Conservation (phyloP, 2,797 vertebrate genomes). For the Threskiornis aethiopicus region DNA sequence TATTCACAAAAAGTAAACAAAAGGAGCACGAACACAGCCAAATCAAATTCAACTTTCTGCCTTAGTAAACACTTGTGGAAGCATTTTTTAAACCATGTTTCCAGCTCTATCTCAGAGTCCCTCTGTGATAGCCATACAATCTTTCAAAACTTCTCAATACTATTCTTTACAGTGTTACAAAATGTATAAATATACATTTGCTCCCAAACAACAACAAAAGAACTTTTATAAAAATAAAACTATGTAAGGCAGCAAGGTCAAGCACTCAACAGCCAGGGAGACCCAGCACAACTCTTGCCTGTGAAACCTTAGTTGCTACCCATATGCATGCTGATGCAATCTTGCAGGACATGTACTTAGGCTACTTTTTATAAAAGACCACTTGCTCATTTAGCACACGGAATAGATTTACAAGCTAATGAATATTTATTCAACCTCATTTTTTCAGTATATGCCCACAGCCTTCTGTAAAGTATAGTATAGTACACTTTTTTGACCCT, state of each 20-base stretch:
- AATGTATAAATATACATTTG: neutral
- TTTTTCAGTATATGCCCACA: neutral
- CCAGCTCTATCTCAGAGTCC: neutral
- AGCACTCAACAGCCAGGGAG: neutral
- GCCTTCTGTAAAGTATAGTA: neutral
- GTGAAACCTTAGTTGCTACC: neutral
- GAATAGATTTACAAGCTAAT: neutral
- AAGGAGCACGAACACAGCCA: neutral
- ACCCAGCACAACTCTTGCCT: neutral
- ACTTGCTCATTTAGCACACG: neutral
- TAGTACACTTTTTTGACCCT: neutral
- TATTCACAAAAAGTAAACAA: conserved; percentile 15
- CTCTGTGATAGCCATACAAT: neutral
- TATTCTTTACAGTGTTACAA: neutral
- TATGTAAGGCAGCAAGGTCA: neutral
- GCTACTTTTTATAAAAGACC: neutral
- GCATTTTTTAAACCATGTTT: neutral
- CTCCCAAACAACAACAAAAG: neutral
- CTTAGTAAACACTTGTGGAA: neutral
- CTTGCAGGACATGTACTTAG: neutral
- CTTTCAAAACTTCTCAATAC: neutral
- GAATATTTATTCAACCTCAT: neutral
- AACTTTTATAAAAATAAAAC: neutral
- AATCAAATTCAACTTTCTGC: neutral
- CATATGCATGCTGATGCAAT: neutral